Evolutionary conservation across 2,888 invertebrate genomes (phyloP), one percentile per base, ranked within the genome.

Genomic region (Protodeltote pygarga): DNA sequence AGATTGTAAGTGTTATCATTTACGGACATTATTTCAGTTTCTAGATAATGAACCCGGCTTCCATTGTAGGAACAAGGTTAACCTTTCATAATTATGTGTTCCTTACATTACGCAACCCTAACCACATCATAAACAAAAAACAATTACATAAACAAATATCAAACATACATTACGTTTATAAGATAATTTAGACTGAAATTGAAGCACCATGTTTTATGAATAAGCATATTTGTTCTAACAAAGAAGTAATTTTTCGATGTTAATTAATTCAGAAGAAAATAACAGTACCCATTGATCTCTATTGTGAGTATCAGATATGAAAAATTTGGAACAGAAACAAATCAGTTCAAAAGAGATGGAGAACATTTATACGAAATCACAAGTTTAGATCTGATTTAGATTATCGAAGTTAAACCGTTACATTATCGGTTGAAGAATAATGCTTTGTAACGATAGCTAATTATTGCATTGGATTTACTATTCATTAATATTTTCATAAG

Each of bases 361-460:
- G 54, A 57, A 52, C 46, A 51, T 62, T 52, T 61, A 31, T 60
- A 62, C 54, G 53, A 52, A 61, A 61, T 55, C 50, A 53, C 35
- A 46, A 52, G 33, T 33, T 42, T 37, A 33, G 44, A 57, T 65
- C 32, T 37, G 51, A 55, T 57, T 46, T 49, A 45, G 46, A 53
- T 59, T 45, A 62, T 32, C 19, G 39, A 48, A 40, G 21, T 38
- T 42, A 39, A 51, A 54, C 68, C 55, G 70, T 63, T 65, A 49
- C 16, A 6, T n/a, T n/a, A n/a, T n/a, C n/a, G 33, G 17, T 32
- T 32, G 13, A 29, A 47, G 39, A 69, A 76, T 73, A 71, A 48
- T 69, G 77, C 77, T 68, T 73, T 63, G 71, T 80, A 76, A 78
- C 55, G 67, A 67, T 71, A 46, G 41, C 57, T 77, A 79, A 78